These are phyloP conservation scores for Hetaerina titia DNA, from an alignment of 2,888 invertebrate species.

Conservation along the genomic window DNA sequence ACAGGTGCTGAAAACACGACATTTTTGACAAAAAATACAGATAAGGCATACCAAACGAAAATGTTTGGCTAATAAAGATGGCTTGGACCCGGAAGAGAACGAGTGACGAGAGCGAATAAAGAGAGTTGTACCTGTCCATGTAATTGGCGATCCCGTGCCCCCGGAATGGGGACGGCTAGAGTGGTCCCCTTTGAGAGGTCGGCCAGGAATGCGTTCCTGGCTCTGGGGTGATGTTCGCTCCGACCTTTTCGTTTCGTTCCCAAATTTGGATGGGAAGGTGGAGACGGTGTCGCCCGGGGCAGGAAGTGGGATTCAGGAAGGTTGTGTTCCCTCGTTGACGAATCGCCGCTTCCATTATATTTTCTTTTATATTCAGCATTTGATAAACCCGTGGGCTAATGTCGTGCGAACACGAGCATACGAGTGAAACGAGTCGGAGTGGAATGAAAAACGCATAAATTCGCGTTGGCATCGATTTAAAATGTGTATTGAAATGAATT, in stretches of 20 bases:
- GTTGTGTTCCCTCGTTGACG: constrained; percentile 1
- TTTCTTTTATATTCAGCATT: neutral
- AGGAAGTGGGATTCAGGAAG: neutral
- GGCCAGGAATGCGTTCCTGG: neutral
- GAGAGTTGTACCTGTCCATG: constrained; percentile 25
- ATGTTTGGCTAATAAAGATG: constrained; percentile 27
- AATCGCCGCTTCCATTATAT: neutral
- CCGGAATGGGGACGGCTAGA: neutral
- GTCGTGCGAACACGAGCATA: neutral
- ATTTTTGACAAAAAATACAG: constrained; percentile 15
- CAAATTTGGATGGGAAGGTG: neutral
- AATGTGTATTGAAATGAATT: neutral
- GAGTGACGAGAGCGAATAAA: neutral
- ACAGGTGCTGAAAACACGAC: constrained; percentile 35
- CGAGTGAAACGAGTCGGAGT: neutral
- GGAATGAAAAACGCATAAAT: neutral
- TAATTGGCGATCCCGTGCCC: neutral
- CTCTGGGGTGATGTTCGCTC: neutral
- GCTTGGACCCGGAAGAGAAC: neutral
- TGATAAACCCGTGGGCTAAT: neutral
- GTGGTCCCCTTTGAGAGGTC: neutral
- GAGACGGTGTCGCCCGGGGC: neutral
- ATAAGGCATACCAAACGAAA: neutral
- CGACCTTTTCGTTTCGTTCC: neutral
- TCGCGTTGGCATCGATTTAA: neutral